Evolutionary conservation across 37 sponge, comb jelly and placozoan genomes (phyloP).

Genomic region (Halisarca cf. caerulea): DNA sequence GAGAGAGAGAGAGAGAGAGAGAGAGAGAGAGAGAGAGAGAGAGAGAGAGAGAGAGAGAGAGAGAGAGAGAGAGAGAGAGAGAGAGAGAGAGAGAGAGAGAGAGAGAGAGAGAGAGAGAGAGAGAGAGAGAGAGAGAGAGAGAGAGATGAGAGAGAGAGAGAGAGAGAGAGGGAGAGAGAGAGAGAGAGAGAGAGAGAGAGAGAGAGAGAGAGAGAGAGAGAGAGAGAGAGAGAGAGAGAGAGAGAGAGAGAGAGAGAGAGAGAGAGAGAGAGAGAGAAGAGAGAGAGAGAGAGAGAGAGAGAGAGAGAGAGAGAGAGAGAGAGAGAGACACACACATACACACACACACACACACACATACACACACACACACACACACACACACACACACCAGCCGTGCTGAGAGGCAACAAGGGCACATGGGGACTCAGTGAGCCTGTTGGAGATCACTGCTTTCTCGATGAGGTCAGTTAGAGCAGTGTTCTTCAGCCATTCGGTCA

Average conservation of each 20-base stretch:
- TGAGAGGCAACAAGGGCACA: constrained; percentile 96
- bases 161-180: background rate
- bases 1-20: no score
- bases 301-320: background rate
- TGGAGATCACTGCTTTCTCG: constrained; percentile 93
- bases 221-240: background rate
- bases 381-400: constrained; percentile 79
- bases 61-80: no score
- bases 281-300: background rate
- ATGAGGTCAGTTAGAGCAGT: constrained; percentile 77
- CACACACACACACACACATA: background rate
- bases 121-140: background rate
- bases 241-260: background rate
- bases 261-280: background rate
- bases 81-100: no score
- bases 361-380: no score
- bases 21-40: no score
- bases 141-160: no score
- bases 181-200: background rate
- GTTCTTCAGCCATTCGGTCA: constrained; percentile 93
- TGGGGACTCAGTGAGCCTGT: constrained; percentile 91
- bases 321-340: background rate
- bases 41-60: no score
- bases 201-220: background rate
- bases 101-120: no score